Evolutionary conservation across 2,797 vertebrate genomes (phyloP).

Genomic region (Brotogeris chrysoptera): DNA sequence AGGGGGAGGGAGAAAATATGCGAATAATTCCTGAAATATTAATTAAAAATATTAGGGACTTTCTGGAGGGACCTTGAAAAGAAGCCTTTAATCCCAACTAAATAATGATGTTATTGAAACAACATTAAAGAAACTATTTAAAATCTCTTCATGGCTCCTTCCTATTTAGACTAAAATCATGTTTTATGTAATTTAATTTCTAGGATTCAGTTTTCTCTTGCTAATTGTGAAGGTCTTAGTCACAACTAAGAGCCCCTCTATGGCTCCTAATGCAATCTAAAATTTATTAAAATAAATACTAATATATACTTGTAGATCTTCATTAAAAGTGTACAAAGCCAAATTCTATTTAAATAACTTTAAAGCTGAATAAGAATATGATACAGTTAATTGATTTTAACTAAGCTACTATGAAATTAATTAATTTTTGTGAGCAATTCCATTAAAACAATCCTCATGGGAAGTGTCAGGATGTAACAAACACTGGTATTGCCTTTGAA

Average conservation of each 20-base stretch:
- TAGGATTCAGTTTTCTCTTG: not conserved
- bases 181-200: not conserved
- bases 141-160: not conserved
- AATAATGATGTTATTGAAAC: not conserved
- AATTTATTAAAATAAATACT: not conserved
- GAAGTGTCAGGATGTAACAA: not conserved
- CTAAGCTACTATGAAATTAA: not conserved
- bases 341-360: not conserved
- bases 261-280: not conserved
- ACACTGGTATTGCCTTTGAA: not conserved
- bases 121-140: not conserved
- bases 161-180: not conserved
- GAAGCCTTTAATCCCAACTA: not conserved
- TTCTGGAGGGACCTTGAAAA: not conserved
- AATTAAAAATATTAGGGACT: not conserved
- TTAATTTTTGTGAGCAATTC: not conserved
- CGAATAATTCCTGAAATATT: not conserved
- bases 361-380: not conserved
- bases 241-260: not conserved
- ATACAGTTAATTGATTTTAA: not conserved
- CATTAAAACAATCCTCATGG: not conserved
- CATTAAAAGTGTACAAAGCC: not conserved
- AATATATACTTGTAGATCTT: not conserved
- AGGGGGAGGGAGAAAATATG: fast-evolving
- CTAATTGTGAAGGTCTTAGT: not conserved